Evolutionary conservation across 2,113 vertebrate genomes (phyloP).

Genomic region (Electrona antarctica): DNA sequence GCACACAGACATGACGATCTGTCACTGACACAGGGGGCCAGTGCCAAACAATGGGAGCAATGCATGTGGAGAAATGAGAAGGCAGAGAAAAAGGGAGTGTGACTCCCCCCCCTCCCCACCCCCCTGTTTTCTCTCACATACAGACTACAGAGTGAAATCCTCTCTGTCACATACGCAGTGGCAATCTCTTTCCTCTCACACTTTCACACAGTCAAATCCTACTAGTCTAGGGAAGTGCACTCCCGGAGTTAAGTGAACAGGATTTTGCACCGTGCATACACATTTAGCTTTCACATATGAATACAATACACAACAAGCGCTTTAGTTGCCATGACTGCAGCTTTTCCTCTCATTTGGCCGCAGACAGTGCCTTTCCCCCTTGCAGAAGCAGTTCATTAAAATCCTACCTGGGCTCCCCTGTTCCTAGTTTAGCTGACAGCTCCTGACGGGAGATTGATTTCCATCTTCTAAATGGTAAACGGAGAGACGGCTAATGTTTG

Average conservation of each 20-base stretch:
- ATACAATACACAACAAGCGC: constrained; percentile 52
- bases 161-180: constrained; percentile 27
- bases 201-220: background rate
- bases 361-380: constrained; percentile 40
- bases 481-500: constrained; percentile 49
- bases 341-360: constrained; percentile 47
- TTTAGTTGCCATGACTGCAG: constrained; percentile 77
- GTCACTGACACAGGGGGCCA: constrained; percentile 73
- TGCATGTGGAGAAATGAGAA: constrained; percentile 63
- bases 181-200: background rate
- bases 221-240: background rate
- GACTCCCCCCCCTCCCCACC: constrained; percentile 23
- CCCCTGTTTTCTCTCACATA: constrained; percentile 21
- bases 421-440: constrained; percentile 45
- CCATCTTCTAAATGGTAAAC: constrained; percentile 44
- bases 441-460: constrained; percentile 57
- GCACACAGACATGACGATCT: constrained; percentile 72
- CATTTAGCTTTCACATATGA: constrained; percentile 48
- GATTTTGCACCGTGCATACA: background rate
- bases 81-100: constrained; percentile 37
- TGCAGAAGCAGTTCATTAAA: constrained; percentile 69
- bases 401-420: constrained; percentile 54
- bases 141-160: background rate
- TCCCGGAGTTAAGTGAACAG: too few relatives aligned
- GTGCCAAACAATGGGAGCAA: constrained; percentile 69